These are phyloP conservation scores for Porites australiensis DNA, from an alignment of 64 coral and sea anemone genomes.

Conservation along the genomic window DNA sequence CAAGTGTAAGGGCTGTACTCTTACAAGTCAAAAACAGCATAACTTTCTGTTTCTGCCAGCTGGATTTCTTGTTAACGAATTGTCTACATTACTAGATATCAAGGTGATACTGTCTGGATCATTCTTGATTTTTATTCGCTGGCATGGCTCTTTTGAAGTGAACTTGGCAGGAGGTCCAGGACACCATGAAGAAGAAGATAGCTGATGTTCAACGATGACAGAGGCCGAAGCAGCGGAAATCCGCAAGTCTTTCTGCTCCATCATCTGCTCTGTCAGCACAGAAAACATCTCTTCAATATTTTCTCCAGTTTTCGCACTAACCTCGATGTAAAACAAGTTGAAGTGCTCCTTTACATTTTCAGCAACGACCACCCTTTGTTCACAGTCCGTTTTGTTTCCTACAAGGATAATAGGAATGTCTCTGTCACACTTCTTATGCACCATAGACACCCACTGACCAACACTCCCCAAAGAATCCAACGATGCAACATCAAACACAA, in stretches of 20 bases:
- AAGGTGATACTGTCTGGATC: conserved; percentile 22
- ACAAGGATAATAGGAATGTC: conserved; percentile 83
- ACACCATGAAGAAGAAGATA: not conserved
- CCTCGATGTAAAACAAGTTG: conserved; percentile 82
- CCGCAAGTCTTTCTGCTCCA: conserved; percentile 21
- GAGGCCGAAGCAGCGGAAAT: not conserved
- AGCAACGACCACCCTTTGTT: not conserved
- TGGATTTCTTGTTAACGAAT: not conserved
- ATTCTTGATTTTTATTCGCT: not conserved
- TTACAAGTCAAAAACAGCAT: not conserved
- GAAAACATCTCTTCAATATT: conserved; percentile 87
- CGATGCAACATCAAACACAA: conserved; percentile 79
- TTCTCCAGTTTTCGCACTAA: conserved; percentile 55
- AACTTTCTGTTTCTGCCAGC: not conserved
- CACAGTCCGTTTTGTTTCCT: conserved; percentile 82
- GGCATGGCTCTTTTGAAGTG: not conserved
- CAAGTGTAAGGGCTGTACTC: too few relatives aligned
- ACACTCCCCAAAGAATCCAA: conserved; percentile 38
- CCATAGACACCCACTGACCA: conserved; percentile 59
- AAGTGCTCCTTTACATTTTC: conserved; percentile 37
- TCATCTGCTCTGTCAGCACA: conserved; percentile 65
- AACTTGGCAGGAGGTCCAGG: not conserved
- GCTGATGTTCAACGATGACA: too few relatives aligned
- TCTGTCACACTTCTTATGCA: conserved; percentile 23
- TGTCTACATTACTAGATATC: not conserved